phyloP scores from a whole-genome alignment of 2,888 invertebrate genomes.

The Mythimna impura region DNA sequence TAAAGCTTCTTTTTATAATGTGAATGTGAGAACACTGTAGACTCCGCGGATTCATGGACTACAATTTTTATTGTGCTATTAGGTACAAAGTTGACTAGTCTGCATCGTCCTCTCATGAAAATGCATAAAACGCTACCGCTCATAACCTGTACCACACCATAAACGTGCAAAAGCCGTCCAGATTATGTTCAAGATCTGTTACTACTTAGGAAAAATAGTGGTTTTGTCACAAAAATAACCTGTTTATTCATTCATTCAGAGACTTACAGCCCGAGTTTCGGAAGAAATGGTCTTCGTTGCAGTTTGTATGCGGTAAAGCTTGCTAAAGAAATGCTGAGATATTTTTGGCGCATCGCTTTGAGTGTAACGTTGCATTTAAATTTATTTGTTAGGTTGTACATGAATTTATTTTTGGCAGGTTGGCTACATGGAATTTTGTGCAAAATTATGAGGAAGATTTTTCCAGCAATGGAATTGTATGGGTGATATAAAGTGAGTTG shows the following conservation, averaged over 20 bases:
- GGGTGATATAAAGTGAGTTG: too few species aligned
- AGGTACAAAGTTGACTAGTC: too few species aligned
- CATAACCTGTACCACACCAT: not conserved
- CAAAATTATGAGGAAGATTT: not conserved
- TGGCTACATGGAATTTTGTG: not conserved
- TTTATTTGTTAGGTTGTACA: not conserved
- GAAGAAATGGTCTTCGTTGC: conserved; percentile 21
- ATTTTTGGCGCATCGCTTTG: conserved; percentile 29
- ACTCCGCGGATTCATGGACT: too few species aligned
- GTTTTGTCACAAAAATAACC: conserved; percentile 58
- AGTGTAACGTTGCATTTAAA: conserved; percentile 22
- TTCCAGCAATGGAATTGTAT: not conserved
- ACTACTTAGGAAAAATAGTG: conserved; percentile 59
- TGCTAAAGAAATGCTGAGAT: conserved; percentile 11
- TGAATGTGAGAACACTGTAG: too few species aligned
- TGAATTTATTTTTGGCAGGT: conserved; percentile 3
- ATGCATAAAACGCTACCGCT: conserved; percentile 14
- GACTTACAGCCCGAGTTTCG: conserved; percentile 30
- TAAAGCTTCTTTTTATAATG: too few species aligned
- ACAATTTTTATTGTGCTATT: too few species aligned
- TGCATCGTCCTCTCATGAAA: too few species aligned
- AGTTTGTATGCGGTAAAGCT: conserved; percentile 35
- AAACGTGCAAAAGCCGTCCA: conserved; percentile 53
- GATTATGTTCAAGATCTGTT: conserved; percentile 62
- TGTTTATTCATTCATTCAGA: conserved; percentile 57